These are phyloP conservation scores for Delphinapterus leucas DNA, from an alignment of 2,113 vertebrate genomes.

Conservation along the genomic window DNA sequence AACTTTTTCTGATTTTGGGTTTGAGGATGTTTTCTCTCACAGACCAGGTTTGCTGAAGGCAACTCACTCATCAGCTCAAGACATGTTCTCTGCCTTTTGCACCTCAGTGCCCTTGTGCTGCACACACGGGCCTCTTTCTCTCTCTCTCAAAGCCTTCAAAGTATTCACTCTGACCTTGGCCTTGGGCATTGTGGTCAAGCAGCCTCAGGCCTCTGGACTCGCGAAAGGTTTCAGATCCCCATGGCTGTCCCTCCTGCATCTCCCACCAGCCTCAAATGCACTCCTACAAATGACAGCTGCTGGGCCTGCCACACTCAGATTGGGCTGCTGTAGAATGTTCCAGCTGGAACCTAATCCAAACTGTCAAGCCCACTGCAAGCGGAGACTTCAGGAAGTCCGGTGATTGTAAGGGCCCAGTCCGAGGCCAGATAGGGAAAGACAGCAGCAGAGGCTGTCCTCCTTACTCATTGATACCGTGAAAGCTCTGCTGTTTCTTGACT, in stretches of 20 bases:
- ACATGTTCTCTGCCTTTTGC: not conserved
- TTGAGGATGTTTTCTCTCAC: not conserved
- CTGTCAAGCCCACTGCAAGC: not conserved
- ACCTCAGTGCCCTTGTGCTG: not conserved
- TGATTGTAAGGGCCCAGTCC: slow-evolving; percentile 59
- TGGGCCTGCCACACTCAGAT: slow-evolving; percentile 48
- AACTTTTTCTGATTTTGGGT: not conserved
- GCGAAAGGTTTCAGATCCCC: slow-evolving; percentile 49
- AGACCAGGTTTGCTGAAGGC: not conserved
- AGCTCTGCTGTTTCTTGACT: not conserved
- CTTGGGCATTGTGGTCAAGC: slow-evolving; percentile 33
- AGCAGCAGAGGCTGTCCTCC: not conserved
- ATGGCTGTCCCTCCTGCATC: not conserved
- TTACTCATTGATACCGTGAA: not conserved
- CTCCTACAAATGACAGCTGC: slow-evolving; percentile 47
- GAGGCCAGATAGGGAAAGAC: slow-evolving; percentile 54
- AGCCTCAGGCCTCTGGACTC: slow-evolving; percentile 13
- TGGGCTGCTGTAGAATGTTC: not conserved
- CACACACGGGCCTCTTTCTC: not conserved
- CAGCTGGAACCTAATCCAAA: slow-evolving; percentile 27
- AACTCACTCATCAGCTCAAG: not conserved
- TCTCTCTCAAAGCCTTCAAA: not conserved
- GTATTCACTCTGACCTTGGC: slow-evolving; percentile 41
- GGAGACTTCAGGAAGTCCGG: slow-evolving; percentile 53
- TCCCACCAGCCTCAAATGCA: slow-evolving; percentile 21